Evolutionary conservation across 2,797 vertebrate genomes (phyloP), one percentile per base, ranked within the genome.

Genomic region (Mallotus villosus): DNA sequence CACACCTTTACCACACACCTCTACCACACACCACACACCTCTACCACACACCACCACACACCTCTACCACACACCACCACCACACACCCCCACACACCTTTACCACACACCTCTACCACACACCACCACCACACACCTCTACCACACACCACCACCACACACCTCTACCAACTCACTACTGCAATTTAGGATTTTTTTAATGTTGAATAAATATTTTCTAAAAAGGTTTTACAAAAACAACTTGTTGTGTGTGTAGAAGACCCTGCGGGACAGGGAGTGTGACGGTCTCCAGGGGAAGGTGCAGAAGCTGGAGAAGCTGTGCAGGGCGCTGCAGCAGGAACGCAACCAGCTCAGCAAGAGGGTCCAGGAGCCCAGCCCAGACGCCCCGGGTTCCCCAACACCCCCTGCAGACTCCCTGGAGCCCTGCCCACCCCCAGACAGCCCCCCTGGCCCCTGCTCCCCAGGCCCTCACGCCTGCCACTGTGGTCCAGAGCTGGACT

Each of bases 311-410:
- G 98, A 99, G 90, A 99, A 98, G 82, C 89, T 99, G 22, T 97
- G 97, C 78, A 94, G 97, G 46, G 98, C 98, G 0, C 92, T 99
- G 34, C 98, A 99, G 80, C 95, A 93, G 0, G 98, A 99, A 66
- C 96, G 97, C 71, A 99, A 99, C 1, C 96, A 99, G 88, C 95
- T 99, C 78, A 99, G 95, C 82, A 99, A 97, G 90, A 97, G 96
- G 79, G 96, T 99, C 53, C 96, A 97, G 90, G 94, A 89, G 86
- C 90, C 96, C 65, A 7, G 62, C 0, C 1, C 77, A 0, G 82
- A 46, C 19, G 66, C 76, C 66, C 62, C 82, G 2, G 0, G 41
- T 60, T 84, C 88, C 1, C 88, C 87, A 3, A 85, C 80, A 14
- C 85, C 88, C 1, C 88, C 87, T 4, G 86, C 81, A 16, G 88